A percentile compares a stretch with the other conserved stretches of the same genome.
These are phyloP conservation scores for Catocala fraxini DNA, from an alignment of 2,888 invertebrate genomes.

Conservation along the genomic window DNA sequence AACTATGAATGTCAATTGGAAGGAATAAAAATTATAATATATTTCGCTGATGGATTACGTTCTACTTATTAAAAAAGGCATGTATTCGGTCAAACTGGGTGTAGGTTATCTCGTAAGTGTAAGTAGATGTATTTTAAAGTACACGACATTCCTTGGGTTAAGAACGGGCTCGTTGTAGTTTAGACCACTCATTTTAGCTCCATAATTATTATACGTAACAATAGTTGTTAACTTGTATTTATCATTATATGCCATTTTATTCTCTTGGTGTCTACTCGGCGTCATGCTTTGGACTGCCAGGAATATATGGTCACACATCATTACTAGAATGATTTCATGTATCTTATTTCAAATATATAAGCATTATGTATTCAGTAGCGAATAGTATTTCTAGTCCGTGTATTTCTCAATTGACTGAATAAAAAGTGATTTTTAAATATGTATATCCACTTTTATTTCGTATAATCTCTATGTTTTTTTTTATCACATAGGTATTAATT, in stretches of 20 bases:
- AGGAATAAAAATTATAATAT: conserved; percentile 6
- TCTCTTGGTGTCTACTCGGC: background rate
- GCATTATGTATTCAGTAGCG: conserved; percentile 6
- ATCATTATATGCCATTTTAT: conserved; percentile 1
- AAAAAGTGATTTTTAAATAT: conserved; percentile 23
- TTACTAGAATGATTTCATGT: conserved; percentile 7
- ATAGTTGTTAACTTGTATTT: conserved; percentile 8
- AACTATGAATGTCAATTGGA: conserved; percentile 16
- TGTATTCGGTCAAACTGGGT: conserved; percentile 17
- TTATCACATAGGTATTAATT: conserved; percentile 16
- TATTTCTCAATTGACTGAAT: conserved; percentile 40
- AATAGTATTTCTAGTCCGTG: conserved; percentile 30
- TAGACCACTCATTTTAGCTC: conserved; percentile 1
- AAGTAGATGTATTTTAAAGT: conserved; percentile 18
- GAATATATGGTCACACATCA: background rate
- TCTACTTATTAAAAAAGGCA: conserved; percentile 2
- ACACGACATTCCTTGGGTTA: conserved; percentile 25
- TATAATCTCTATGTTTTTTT: conserved; percentile 6
- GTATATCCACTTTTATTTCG: conserved; percentile 17
- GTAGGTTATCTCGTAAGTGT: conserved; percentile 20
- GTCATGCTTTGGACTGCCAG: conserved; percentile 1
- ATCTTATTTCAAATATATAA: background rate
- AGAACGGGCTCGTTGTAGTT: conserved; percentile 5
- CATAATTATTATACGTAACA: background rate
- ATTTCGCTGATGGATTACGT: conserved; percentile 4